A percentile compares a stretch with the other conserved stretches of the same genome.
Evolutionary conservation across 2,113 vertebrate genomes (phyloP).

Genomic region (Rafetus swinhoei): DNA sequence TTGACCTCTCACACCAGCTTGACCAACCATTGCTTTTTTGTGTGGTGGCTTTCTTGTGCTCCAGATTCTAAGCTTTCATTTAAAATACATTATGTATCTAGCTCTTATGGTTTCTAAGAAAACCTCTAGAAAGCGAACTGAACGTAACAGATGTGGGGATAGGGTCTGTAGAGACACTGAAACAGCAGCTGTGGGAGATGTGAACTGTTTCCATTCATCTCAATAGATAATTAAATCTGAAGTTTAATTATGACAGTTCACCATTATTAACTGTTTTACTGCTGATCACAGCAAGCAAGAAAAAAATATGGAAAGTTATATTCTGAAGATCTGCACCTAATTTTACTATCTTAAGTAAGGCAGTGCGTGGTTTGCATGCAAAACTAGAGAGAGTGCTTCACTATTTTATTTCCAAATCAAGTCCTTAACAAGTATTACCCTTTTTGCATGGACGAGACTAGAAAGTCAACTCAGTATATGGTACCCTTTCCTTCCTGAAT

Average conservation of each 20-base stretch:
- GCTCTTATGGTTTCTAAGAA: background rate
- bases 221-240: background rate
- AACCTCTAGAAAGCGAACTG: background rate
- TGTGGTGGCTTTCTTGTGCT: background rate
- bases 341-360: background rate
- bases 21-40: background rate
- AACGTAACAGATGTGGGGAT: background rate
- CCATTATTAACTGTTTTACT: background rate
- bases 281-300: background rate
- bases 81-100: background rate
- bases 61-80: background rate
- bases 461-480: background rate
- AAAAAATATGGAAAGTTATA: background rate
- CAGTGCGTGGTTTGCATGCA: background rate
- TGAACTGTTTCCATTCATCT: background rate
- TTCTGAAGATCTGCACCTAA: background rate
- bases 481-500: background rate
- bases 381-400: background rate
- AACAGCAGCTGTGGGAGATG: background rate
- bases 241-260: background rate
- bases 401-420: background rate
- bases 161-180: background rate
- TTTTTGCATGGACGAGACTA: background rate
- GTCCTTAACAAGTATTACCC: background rate
- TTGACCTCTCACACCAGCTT: background rate